Evolutionary conservation across 2,113 vertebrate species (phyloP).

Genomic region (Festucalex cinctus): DNA sequence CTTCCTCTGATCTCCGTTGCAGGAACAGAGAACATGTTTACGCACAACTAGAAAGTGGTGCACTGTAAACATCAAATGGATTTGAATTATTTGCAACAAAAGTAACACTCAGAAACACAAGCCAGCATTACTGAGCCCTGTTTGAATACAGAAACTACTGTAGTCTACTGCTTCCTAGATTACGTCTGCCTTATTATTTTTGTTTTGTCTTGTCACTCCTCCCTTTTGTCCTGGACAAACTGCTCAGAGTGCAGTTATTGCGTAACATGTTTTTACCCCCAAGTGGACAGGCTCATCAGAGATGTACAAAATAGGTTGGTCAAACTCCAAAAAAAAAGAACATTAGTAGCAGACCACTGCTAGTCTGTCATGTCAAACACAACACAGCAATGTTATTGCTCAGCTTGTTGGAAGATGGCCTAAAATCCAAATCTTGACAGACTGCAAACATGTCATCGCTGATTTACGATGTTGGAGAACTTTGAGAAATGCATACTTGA

Average conservation of each 20-base stretch:
- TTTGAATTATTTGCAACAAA: background rate
- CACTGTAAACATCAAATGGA: background rate
- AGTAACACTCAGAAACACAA: background rate
- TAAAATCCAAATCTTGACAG: background rate
- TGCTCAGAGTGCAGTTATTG: constrained; percentile 46
- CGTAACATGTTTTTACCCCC: constrained; percentile 67
- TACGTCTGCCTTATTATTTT: background rate
- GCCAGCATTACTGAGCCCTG: background rate
- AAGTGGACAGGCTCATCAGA: constrained; percentile 21
- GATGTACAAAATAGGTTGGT: constrained; percentile 26
- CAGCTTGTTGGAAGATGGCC: background rate
- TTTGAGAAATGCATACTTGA: background rate
- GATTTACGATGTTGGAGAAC: background rate
- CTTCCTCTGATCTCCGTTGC: constrained; percentile 47
- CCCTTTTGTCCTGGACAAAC: constrained; percentile 49
- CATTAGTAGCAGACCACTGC: constrained; percentile 14
- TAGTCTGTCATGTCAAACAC: constrained; percentile 7
- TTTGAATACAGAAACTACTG: background rate
- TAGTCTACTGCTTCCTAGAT: background rate
- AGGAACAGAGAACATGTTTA: constrained; percentile 67
- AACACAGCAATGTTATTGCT: constrained; percentile 30
- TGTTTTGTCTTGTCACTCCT: background rate
- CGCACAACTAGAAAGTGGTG: constrained; percentile 20
- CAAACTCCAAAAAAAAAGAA: constrained; percentile 44
- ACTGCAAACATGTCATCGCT: background rate